Evolutionary conservation across 1,140 invertebrate species (phyloP).

Genomic region (Sycophila sp.): DNA sequence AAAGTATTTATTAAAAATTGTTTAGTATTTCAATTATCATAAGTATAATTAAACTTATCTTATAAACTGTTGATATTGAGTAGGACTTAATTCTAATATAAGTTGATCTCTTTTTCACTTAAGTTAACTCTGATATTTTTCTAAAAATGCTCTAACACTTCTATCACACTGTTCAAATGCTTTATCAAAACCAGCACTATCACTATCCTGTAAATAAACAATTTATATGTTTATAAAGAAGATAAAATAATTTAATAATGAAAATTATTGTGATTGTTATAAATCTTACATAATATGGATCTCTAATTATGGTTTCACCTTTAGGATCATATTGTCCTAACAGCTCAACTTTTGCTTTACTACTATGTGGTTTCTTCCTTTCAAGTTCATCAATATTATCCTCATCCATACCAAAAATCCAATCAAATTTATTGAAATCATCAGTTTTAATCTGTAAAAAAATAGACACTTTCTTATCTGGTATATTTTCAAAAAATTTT

Average conservation of each 20-base stretch:
- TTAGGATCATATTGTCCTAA: slow-evolving; percentile 84
- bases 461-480: not conserved
- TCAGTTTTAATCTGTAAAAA: slow-evolving; percentile 70
- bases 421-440: slow-evolving; percentile 85
- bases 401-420: slow-evolving; percentile 94
- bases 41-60: too few species aligned
- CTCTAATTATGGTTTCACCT: slow-evolving; percentile 80
- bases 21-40: too few species aligned
- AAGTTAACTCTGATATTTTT: slow-evolving; percentile 29
- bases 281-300: slow-evolving; percentile 89
- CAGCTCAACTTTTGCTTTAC: slow-evolving; percentile 77
- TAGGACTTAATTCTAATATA: too few species aligned
- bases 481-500: not conserved
- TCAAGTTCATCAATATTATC: slow-evolving; percentile 80
- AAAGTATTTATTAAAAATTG: slow-evolving; percentile 15
- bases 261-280: not conserved
- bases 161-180: slow-evolving; percentile 77
- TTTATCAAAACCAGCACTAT: slow-evolving; percentile 73
- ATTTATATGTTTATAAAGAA: not conserved
- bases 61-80: too few species aligned
- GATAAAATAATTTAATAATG: too few species aligned
- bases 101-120: too few species aligned
- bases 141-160: slow-evolving; percentile 72
- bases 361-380: slow-evolving; percentile 68
- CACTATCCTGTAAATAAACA: slow-evolving; percentile 64